phyloP scores from a whole-genome alignment of 1,140 invertebrate species.

The Neotoxoptera formosana region DNA sequence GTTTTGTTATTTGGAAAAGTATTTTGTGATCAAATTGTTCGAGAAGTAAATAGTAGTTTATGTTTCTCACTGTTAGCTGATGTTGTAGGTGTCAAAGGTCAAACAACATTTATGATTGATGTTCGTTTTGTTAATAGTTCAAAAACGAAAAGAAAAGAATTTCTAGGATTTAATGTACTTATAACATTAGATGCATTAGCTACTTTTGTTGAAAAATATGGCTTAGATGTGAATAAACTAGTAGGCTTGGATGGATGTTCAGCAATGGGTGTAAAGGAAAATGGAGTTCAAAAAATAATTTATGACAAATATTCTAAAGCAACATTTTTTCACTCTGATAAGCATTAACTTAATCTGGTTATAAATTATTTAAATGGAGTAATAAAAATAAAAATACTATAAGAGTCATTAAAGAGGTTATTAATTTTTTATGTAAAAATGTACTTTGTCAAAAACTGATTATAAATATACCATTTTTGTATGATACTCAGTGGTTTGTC shows the following conservation, averaged over 20 bases:
- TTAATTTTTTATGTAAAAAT: neutral
- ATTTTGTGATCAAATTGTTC: no score
- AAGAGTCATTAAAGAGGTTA: conserved; percentile 5
- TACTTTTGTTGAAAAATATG: neutral
- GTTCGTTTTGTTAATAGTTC: neutral
- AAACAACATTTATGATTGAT: neutral
- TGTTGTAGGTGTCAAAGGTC: no score
- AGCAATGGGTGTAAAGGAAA: neutral
- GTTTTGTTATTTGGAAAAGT: no score
- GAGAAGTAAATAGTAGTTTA: no score
- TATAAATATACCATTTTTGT: neutral
- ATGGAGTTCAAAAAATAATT: neutral
- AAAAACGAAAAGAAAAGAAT: neutral
- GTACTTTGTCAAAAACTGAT: neutral
- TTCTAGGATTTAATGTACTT: neutral
- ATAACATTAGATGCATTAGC: neutral
- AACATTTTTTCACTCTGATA: neutral
- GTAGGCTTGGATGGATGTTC: no score
- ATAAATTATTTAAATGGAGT: neutral
- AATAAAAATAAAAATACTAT: conserved; percentile 7
- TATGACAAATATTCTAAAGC: neutral
- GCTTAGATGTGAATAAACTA: neutral
- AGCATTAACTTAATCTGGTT: neutral
- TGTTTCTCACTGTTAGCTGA: no score
- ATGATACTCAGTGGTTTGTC: neutral